Evolutionary conservation across 1,140 invertebrate species (phyloP), one percentile per base, ranked within the genome.

Genomic region (Papilio glaucus): DNA sequence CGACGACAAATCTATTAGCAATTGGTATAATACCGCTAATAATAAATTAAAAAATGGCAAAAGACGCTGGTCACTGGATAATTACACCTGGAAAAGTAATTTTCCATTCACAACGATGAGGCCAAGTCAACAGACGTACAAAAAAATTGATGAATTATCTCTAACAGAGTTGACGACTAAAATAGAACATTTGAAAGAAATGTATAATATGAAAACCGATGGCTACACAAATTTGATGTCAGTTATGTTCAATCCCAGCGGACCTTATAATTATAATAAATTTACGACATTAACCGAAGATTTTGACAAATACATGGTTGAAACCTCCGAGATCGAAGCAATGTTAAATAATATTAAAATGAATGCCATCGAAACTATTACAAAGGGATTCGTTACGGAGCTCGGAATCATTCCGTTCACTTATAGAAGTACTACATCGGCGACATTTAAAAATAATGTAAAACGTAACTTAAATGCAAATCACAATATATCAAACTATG

Each of bases 341-440:
- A 49, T 86, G 41, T 77, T 89, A 7, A 81, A 85, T 72, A 78
- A 80, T 33, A 83, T 90, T 10, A 91, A 88, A 77, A 70, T 76
- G 24, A 85, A 75, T 76, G 79, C 85, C 45, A 63, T 85, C 10
- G 39, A 85, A 70, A 83, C 79, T 61, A 73, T 87, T n/a, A 41
- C 77, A 6, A 74, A 82, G 37, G 73, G 85, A 7, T 75, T 71
- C 24, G 15, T 87, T 15, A 72, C 76, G 1, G 78, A 81, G 67
- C 53, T 89, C 21, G 83, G 89, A 49, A 80, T 76, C 1, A 85
- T 57, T 12, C 49, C 49, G 75, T 65, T 73, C 85, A 33, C 86
- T 82, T 1, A 87, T 81, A 2, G 83, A 86, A 73, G 72, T 75
- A 24, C 53, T 24, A 42, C 73, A n/a, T 38, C 12, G 26, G 53